Base-by-base conservation (phyloP, 1,140 invertebrate species). In the Laupala kohalensis region DNA sequence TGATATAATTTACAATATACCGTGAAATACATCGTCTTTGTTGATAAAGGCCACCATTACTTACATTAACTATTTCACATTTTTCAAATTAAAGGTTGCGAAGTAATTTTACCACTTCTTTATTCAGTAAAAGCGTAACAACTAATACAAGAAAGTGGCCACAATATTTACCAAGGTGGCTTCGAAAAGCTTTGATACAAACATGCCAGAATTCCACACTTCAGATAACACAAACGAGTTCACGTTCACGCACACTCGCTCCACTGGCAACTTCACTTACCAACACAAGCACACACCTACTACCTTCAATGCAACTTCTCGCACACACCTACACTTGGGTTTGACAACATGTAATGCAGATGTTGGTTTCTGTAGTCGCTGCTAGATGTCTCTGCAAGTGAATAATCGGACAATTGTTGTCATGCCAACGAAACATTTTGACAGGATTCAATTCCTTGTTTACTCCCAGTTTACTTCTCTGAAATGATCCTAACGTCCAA, bases 31-130 rank as follows among this genome's bases (percentile, higher is more conserved):
- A 29, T n/a, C 26, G 28, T 28, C 27, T 68, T 68, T 68, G 67
- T 68, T 68, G 67, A 68, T 68, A 68, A 68, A 68, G 67, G 26
- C 67, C 67, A 29, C 67, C 67, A 68, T 68, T 68, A 37, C 28
- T 68, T 68, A 30, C 67, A 29, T 24, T 28, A 68, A n/a, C 67
- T 12, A 29, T 37, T 29, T 27, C 23, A 29, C n/a, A n/a, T n/a
- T 68, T 23, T 23, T 68, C 29, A 29, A 5, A 28, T 28, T 19
- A 29, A 19, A 23, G 23, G 19, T 23, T 2, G 5, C 3, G n/a
- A 23, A 23, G 29, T 19, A 1, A 9, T 24, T 68, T 29, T 23
- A 30, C 13, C 24, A 12, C 29, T 68, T 23, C 23, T 27, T 68
- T 23, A 13, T n/a, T 29, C n/a, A n/a, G n/a, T n/a, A n/a, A n/a